Conservation (phyloP, 2,113 vertebrate genomes). For the Engystomops pustulosus region DNA sequence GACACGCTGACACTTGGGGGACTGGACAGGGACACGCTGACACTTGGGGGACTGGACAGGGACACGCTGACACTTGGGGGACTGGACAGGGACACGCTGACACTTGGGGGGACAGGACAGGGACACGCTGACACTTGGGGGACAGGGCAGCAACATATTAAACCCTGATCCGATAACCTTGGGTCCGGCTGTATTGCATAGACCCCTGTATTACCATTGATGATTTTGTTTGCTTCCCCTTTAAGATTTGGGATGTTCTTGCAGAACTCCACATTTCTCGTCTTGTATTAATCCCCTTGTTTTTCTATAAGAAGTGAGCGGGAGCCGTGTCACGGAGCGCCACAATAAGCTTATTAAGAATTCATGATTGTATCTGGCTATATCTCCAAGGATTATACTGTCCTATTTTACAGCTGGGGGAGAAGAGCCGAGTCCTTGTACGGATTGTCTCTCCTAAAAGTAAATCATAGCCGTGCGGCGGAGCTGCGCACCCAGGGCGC, state of each 20-base stretch:
- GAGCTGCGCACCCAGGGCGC: background rate
- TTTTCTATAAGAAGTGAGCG: conserved; percentile 40
- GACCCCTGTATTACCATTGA: too few species aligned
- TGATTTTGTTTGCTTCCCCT: background rate
- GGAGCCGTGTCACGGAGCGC: conserved; percentile 31
- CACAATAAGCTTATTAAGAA: conserved; percentile 58
- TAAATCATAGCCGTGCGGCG: background rate
- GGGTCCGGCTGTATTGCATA: too few species aligned
- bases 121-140: background rate
- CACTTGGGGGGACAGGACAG: too few species aligned
- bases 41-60: background rate
- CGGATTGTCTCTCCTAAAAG: conserved; percentile 26
- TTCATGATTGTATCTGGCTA: conserved; percentile 59
- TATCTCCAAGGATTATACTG: conserved; percentile 56
- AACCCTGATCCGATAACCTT: background rate
- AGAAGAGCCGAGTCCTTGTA: conserved; percentile 18
- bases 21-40: background rate
- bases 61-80: too few species aligned
- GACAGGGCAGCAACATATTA: background rate
- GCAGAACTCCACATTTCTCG: background rate
- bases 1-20: too few species aligned
- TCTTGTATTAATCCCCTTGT: conserved; percentile 49
- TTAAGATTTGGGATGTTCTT: background rate
- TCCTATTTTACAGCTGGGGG: conserved; percentile 56
- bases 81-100: background rate